These are phyloP conservation scores for Planococcus citri DNA, from an alignment of 1,140 invertebrate species.

Conservation along the genomic window DNA sequence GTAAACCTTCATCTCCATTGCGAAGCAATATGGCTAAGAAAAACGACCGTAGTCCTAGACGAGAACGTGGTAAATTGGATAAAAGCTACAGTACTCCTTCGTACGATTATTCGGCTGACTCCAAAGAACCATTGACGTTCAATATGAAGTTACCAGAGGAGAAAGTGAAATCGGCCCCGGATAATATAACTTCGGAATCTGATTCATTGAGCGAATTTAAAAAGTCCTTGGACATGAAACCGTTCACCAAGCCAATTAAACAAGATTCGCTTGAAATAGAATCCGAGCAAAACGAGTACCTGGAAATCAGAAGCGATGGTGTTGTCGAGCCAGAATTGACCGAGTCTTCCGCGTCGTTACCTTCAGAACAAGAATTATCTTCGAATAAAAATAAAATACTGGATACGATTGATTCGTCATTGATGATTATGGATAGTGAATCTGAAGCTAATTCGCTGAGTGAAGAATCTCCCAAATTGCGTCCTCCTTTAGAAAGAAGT, in stretches of 20 bases:
- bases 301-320: conserved; percentile 4
- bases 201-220: not conserved
- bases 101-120: conserved; percentile 42
- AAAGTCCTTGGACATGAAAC: not conserved
- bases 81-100: conserved; percentile 64
- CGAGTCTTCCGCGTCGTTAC: not conserved
- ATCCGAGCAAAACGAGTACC: conserved; percentile 1
- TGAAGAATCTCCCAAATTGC: not conserved
- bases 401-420: not conserved
- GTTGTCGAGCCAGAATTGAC: not conserved
- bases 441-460: not conserved
- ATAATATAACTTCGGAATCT: not conserved
- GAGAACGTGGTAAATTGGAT: conserved; percentile 44
- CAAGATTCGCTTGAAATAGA: too few species aligned
- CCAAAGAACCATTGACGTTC: conserved; percentile 9
- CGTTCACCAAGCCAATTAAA: not conserved
- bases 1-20: not conserved
- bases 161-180: conserved; percentile 8
- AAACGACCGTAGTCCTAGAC: not conserved
- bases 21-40: not conserved
- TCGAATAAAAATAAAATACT: conserved; percentile 1
- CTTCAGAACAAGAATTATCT: not conserved
- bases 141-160: conserved; percentile 10
- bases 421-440: not conserved
- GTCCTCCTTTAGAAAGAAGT: not conserved